Percentiles rank a stretch among this genome's conserved stretches.
phyloP scores from a whole-genome alignment of 1,140 invertebrate genomes.

The Diabrotica undecimpunctata region DNA sequence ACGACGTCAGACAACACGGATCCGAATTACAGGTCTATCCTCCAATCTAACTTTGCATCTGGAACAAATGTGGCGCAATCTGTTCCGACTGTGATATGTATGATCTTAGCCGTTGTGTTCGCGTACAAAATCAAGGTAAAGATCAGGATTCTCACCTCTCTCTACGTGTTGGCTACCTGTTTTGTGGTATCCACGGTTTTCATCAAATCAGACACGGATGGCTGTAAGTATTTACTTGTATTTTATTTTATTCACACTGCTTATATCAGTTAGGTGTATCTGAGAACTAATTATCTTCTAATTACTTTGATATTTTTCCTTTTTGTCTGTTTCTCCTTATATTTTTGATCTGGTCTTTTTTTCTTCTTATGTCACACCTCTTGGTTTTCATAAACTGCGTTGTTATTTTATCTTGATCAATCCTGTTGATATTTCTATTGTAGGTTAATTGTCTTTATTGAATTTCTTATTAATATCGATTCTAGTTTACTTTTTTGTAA shows the following conservation, averaged over 20 bases:
- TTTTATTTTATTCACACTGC: background rate
- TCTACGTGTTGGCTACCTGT: constrained; percentile 7
- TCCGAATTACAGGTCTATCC: constrained; percentile 1
- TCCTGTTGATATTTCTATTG: too few species aligned
- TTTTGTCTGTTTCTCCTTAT: too few species aligned
- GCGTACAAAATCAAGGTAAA: constrained; percentile 17
- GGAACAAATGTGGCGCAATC: constrained; percentile 12
- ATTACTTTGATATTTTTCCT: too few species aligned
- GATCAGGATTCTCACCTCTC: constrained; percentile 11
- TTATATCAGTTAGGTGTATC: too few species aligned
- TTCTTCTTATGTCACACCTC: too few species aligned
- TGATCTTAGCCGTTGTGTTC: constrained; percentile 11
- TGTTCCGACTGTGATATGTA: constrained; percentile 12
- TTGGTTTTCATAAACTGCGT: too few species aligned
- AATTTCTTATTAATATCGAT: too few species aligned
- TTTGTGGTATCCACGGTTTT: constrained; percentile 11
- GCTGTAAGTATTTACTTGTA: constrained; percentile 8
- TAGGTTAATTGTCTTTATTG: too few species aligned
- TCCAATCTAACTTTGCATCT: constrained; percentile 19
- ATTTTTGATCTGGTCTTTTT: too few species aligned
- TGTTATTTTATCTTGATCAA: too few species aligned
- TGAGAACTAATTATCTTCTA: too few species aligned
- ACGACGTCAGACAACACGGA: background rate
- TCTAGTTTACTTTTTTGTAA: too few species aligned
- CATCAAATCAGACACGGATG: constrained; percentile 15